Conservation (phyloP, 2,113 vertebrate genomes). For the Centropus bengalensis region DNA sequence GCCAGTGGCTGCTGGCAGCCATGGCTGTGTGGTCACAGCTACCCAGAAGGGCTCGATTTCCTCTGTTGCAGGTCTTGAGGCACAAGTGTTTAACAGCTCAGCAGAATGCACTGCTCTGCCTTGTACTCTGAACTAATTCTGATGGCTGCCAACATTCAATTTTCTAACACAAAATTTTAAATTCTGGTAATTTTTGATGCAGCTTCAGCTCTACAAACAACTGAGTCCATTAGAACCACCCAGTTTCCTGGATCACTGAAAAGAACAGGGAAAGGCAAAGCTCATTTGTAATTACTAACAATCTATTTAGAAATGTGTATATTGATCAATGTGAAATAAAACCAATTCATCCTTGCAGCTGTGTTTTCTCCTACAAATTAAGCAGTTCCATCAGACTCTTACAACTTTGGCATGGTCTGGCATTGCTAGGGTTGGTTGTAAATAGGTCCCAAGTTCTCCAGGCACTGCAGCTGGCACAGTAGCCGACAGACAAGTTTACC, state of each 20-base stretch:
- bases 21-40: background rate
- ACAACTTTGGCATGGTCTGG: background rate
- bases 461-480: conserved; percentile 17
- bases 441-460: background rate
- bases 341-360: background rate
- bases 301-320: background rate
- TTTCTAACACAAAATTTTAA: background rate
- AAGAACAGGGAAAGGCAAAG: background rate
- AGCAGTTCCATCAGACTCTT: background rate
- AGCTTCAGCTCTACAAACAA: background rate
- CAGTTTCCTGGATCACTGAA: background rate
- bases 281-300: background rate
- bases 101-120: background rate
- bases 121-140: background rate
- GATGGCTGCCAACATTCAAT: background rate
- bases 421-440: background rate
- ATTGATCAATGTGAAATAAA: background rate
- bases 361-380: background rate
- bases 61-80: background rate
- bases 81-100: background rate
- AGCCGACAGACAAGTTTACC: background rate
- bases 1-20: background rate
- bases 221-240: background rate
- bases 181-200: background rate
- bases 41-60: background rate